phyloP scores from a whole-genome alignment of 2,113 vertebrate genomes.

The Psittacus erithacus region DNA sequence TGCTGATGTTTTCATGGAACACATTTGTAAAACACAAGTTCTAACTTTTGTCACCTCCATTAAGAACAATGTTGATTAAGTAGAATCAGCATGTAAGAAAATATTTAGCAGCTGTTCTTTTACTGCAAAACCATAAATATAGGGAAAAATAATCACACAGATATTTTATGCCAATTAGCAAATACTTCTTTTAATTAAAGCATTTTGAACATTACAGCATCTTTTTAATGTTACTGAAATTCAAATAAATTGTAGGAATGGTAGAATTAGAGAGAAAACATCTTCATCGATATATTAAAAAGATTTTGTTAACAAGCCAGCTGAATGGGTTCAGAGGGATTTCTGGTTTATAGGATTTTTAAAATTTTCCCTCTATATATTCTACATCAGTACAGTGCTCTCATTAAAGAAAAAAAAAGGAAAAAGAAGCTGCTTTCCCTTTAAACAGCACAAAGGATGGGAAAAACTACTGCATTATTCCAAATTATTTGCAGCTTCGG shows the following conservation, averaged over 20 bases:
- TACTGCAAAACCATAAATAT: conserved; percentile 44
- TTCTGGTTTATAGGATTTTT: background rate
- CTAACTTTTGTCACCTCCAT: conserved; percentile 10
- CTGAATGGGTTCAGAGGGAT: conserved; percentile 3
- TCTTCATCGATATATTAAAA: conserved; percentile 40
- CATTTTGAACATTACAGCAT: conserved; percentile 7
- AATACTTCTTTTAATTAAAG: conserved; percentile 56
- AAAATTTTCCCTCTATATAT: conserved; percentile 15
- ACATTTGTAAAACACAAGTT: conserved; percentile 11
- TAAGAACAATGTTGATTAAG: conserved; percentile 47
- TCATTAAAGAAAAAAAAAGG: background rate
- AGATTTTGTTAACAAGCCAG: conserved; percentile 42
- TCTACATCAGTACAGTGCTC: background rate
- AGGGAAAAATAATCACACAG: conserved; percentile 54
- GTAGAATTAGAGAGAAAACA: conserved; percentile 2
- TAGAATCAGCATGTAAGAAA: conserved; percentile 57
- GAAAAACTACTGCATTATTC: conserved; percentile 42
- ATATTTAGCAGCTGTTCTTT: conserved; percentile 53
- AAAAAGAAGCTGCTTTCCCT: background rate
- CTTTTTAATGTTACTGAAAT: conserved; percentile 23
- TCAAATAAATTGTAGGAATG: conserved; percentile 19
- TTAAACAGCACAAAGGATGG: conserved; percentile 52
- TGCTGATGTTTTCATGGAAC: conserved; percentile 29
- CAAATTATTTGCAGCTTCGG: conserved; percentile 53
- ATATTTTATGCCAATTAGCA: conserved; percentile 71